Evolutionary conservation across 2,113 vertebrate genomes (phyloP).

Genomic region (Cathartes aura): DNA sequence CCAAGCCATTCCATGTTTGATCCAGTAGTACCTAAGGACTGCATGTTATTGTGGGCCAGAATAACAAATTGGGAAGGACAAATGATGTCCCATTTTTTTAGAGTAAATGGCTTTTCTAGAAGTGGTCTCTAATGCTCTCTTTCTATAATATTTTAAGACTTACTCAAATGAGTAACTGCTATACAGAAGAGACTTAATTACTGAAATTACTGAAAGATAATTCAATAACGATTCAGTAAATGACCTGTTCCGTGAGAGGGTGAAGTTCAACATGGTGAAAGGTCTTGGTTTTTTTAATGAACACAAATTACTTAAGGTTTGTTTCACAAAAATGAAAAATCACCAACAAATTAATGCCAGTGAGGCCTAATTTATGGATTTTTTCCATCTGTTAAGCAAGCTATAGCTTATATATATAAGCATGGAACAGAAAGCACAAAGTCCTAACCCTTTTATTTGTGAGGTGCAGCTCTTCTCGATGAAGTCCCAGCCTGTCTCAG

Average conservation of each 20-base stretch:
- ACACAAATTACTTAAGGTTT: background rate
- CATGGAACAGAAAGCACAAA: background rate
- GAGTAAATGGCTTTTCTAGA: background rate
- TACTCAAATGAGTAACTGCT: background rate
- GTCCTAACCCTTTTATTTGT: background rate
- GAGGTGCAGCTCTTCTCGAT: background rate
- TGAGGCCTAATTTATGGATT: background rate
- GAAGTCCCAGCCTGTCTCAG: background rate
- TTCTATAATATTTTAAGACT: slow-evolving; percentile 5
- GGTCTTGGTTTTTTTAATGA: background rate
- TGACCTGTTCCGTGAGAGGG: background rate
- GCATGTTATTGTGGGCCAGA: background rate
- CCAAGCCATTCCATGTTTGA: background rate
- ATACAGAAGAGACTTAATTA: background rate
- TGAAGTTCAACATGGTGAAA: background rate
- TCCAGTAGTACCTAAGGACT: background rate
- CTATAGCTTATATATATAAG: background rate
- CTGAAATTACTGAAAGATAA: background rate
- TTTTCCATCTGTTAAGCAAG: background rate
- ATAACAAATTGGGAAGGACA: background rate
- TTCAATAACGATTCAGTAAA: background rate
- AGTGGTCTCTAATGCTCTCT: background rate
- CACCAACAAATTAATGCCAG: background rate
- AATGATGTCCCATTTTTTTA: background rate
- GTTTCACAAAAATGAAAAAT: background rate